Evolutionary conservation across 53 echinoderm and acorn worm genomes (phyloP).

Genomic region (Glandiceps talaboti): DNA sequence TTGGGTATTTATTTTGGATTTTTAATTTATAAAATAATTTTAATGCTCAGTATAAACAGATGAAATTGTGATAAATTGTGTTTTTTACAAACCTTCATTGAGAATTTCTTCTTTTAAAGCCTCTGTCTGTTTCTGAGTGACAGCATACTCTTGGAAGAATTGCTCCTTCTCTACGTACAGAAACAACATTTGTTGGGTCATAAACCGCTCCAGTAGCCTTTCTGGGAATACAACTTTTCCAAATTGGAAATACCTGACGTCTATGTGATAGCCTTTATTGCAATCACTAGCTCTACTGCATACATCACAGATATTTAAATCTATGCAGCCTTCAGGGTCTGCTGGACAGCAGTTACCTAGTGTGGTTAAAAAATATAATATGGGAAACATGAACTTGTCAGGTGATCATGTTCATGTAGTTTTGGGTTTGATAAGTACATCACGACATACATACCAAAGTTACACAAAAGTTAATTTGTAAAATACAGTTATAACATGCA

Average conservation of each 20-base stretch:
- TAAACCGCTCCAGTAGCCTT: conserved; percentile 6
- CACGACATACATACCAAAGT: too few species aligned
- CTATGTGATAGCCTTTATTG: conserved; percentile 36
- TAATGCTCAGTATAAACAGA: too few species aligned
- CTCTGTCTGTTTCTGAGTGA: conserved; percentile 35
- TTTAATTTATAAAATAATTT: too few species aligned
- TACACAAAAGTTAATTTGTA: too few species aligned
- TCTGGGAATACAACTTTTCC: conserved; percentile 17
- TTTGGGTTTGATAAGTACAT: too few species aligned
- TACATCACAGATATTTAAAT: conserved; percentile 27
- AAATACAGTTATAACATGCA: too few species aligned
- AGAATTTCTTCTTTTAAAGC: conserved; percentile 13
- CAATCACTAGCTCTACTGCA: conserved; percentile 31
- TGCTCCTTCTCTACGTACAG: conserved; percentile 29
- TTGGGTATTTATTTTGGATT: too few species aligned
- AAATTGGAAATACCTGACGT: conserved; percentile 42
- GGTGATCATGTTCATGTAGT: too few species aligned
- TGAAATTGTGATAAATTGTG: too few species aligned
- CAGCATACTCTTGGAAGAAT: conserved; percentile 15
- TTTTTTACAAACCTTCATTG: conserved; percentile 38
- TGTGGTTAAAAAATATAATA: too few species aligned
- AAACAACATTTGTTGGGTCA: conserved; percentile 27
- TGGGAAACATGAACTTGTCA: too few species aligned
- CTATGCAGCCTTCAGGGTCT: conserved; percentile 22
- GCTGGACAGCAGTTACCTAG: conserved; percentile 44